Conservation (phyloP, 2,797 vertebrate genomes). For the Lindbergichthys nudifrons region DNA sequence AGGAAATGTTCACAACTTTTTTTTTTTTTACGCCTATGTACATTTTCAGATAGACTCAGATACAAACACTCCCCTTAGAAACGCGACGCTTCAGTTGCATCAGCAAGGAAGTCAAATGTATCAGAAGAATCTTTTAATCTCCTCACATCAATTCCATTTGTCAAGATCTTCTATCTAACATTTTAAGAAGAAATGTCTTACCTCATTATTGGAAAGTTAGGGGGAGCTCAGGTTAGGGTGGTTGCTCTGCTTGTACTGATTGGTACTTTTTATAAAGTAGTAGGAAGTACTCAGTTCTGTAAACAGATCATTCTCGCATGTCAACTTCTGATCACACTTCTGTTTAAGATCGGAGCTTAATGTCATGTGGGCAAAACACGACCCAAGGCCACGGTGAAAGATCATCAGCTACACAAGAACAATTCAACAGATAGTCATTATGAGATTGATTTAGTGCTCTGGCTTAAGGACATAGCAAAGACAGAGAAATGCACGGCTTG, state of each 20-base stretch:
- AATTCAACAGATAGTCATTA: too few species aligned
- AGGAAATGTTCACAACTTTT: constrained; percentile 64
- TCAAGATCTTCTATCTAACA: neutral
- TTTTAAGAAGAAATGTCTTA: constrained; percentile 28
- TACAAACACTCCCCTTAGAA: constrained; percentile 34
- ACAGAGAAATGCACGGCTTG: neutral
- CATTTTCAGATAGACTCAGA: constrained; percentile 11
- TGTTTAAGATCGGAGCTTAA: constrained; percentile 12
- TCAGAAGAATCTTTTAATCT: neutral
- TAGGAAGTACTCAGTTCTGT: constrained; percentile 66
- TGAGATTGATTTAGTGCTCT: neutral
- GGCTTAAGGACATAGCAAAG: neutral
- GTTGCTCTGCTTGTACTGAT: constrained; percentile 18
- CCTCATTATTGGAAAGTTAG: constrained; percentile 29
- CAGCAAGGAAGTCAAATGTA: constrained; percentile 2
- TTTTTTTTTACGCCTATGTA: neutral
- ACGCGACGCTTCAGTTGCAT: neutral
- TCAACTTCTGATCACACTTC: constrained; percentile 29
- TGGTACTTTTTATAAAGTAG: constrained; percentile 24
- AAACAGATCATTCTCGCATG: constrained; percentile 18
- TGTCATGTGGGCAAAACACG: constrained; percentile 10
- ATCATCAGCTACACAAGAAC: neutral
- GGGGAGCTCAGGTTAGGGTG: constrained; percentile 9
- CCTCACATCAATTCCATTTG: neutral
- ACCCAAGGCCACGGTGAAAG: neutral